Conservation (phyloP, 2,113 vertebrate species). For the Dolichallabes microphthalmus region DNA sequence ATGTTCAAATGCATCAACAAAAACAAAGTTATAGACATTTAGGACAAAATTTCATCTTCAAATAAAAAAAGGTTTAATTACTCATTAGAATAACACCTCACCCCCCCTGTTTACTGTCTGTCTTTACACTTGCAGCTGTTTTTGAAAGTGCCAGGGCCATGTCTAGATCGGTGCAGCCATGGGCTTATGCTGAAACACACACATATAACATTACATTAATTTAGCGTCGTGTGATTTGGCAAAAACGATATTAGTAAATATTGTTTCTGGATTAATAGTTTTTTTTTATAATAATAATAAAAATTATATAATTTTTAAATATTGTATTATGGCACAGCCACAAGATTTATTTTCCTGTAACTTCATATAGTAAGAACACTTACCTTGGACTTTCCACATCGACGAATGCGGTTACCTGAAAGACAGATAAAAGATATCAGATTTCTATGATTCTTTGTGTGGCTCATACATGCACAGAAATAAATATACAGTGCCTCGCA, state of each 20-base stretch:
- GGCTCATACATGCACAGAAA: not conserved
- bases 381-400: constrained; percentile 68
- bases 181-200: constrained; percentile 33
- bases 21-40: not conserved
- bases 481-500: not conserved
- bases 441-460: constrained; percentile 18
- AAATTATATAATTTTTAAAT: not conserved
- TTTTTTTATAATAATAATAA: too few species aligned
- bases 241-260: not conserved
- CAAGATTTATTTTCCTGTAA: constrained; percentile 1
- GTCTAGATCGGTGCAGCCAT: not conserved
- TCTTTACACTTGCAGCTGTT: not conserved
- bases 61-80: not conserved
- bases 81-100: not conserved
- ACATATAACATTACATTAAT: not conserved
- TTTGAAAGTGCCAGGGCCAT: not conserved
- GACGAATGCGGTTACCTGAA: constrained; percentile 66
- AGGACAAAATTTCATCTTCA: not conserved
- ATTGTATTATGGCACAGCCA: not conserved
- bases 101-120: not conserved
- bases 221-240: not conserved
- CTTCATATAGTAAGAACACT: not conserved
- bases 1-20: not conserved
- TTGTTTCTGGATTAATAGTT: not conserved
- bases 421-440: constrained; percentile 33